Evolutionary conservation across 2,113 vertebrate genomes (phyloP).

Genomic region (Cheirogaleus medius): DNA sequence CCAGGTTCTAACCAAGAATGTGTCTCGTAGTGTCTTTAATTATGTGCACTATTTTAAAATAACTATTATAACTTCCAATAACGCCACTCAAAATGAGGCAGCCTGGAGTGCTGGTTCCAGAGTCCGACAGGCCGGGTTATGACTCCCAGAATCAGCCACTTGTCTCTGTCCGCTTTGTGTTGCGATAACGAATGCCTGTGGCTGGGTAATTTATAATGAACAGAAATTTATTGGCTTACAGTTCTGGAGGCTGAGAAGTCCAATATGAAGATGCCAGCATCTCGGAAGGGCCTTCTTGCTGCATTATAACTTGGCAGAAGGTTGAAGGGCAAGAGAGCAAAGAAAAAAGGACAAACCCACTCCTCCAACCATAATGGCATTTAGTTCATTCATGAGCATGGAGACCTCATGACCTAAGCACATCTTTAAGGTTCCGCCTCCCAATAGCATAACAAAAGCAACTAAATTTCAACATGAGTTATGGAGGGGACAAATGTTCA

Average conservation of each 20-base stretch:
- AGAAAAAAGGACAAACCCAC: fast-evolving
- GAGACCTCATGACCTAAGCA: not conserved
- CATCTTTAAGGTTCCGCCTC: too few species aligned
- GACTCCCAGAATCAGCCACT: not conserved
- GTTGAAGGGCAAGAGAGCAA: not conserved
- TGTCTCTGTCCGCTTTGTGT: not conserved
- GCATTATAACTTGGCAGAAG: not conserved
- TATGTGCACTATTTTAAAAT: not conserved
- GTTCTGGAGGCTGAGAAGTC: too few species aligned
- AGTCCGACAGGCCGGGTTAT: not conserved
- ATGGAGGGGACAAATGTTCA: not conserved
- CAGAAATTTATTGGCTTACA: not conserved
- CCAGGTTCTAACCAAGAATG: not conserved
- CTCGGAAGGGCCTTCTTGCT: not conserved
- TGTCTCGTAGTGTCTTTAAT: not conserved
- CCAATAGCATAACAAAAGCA: not conserved
- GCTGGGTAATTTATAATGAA: not conserved
- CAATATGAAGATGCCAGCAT: not conserved
- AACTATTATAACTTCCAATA: not conserved
- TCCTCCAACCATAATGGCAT: not conserved
- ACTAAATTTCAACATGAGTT: not conserved
- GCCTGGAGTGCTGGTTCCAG: not conserved
- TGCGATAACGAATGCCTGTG: not conserved
- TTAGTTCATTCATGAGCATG: not conserved
- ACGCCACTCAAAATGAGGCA: not conserved